Conservation (phyloP, 2,113 vertebrate genomes). For the Amblyopsis rosae region DNA sequence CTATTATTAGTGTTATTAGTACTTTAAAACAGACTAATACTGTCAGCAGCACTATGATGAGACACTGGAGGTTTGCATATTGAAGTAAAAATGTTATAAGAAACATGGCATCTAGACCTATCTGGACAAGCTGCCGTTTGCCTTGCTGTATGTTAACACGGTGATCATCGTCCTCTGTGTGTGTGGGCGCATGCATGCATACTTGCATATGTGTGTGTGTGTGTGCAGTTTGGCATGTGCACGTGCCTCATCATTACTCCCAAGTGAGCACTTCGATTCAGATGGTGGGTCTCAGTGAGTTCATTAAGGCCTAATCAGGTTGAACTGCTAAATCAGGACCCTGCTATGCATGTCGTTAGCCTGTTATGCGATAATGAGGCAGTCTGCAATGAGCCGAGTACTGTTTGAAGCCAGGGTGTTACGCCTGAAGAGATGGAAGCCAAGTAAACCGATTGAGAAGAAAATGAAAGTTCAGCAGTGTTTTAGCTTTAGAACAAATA, state of each 20-base stretch:
- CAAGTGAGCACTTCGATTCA: constrained; percentile 53
- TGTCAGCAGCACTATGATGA: no score
- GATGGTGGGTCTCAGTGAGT: constrained; percentile 42
- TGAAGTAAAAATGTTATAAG: no score
- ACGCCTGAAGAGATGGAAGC: background rate
- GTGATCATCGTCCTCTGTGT: background rate
- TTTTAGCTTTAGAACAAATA: no score
- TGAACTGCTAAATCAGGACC: constrained; percentile 72
- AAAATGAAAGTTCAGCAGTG: no score
- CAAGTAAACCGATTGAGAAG: background rate
- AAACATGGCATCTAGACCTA: no score
- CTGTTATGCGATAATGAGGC: constrained; percentile 76
- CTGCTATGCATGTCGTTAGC: constrained; percentile 75
- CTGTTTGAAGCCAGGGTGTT: background rate
- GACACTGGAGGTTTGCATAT: no score
- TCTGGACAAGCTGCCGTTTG: no score
- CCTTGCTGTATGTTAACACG: no score
- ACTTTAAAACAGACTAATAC: no score
- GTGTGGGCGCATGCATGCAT: constrained; percentile 1
- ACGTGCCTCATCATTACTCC: constrained; percentile 33
- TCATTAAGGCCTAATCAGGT: constrained; percentile 73
- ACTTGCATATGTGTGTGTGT: background rate
- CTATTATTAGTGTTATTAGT: no score
- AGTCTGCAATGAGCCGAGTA: constrained; percentile 41
- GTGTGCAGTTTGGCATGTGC: background rate